These are phyloP conservation scores for Drymodes brunneopygia DNA, from an alignment of 2,113 vertebrate species.

Conservation along the genomic window DNA sequence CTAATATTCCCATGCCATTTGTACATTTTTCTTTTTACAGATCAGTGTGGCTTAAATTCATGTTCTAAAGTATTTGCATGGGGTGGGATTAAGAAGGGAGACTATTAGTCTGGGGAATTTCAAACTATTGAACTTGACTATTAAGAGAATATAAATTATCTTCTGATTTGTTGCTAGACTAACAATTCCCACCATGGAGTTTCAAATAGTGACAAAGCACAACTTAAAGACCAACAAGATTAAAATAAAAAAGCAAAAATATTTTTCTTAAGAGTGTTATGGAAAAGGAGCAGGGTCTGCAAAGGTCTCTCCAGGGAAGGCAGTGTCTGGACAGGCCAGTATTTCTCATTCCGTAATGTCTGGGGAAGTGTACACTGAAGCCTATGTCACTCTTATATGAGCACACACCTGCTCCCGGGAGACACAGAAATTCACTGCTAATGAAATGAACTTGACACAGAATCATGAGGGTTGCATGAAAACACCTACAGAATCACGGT, in stretches of 20 bases:
- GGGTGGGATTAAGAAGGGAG: not conserved
- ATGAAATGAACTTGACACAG: not conserved
- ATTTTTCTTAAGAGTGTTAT: not conserved
- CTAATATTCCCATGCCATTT: not conserved
- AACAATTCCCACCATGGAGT: not conserved
- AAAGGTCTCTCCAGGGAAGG: not conserved
- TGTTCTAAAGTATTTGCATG: not conserved
- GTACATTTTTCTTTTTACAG: not conserved
- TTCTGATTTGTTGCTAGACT: not conserved
- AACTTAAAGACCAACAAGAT: not conserved
- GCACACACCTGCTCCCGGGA: not conserved
- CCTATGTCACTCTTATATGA: not conserved
- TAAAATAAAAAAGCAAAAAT: not conserved
- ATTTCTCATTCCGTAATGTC: conserved; percentile 27
- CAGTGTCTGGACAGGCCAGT: not conserved
- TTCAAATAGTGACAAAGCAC: not conserved
- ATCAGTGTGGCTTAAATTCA: not conserved
- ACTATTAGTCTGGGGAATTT: conserved; percentile 26
- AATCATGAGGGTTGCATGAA: not conserved
- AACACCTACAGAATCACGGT: not conserved
- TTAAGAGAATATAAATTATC: conserved; percentile 19
- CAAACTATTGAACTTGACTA: not conserved
- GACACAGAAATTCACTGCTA: not conserved
- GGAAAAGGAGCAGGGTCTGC: not conserved
- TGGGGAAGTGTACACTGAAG: not conserved